These are phyloP conservation scores for Simalia tracyae DNA, from an alignment of 2,797 vertebrate species.

Conservation along the genomic window DNA sequence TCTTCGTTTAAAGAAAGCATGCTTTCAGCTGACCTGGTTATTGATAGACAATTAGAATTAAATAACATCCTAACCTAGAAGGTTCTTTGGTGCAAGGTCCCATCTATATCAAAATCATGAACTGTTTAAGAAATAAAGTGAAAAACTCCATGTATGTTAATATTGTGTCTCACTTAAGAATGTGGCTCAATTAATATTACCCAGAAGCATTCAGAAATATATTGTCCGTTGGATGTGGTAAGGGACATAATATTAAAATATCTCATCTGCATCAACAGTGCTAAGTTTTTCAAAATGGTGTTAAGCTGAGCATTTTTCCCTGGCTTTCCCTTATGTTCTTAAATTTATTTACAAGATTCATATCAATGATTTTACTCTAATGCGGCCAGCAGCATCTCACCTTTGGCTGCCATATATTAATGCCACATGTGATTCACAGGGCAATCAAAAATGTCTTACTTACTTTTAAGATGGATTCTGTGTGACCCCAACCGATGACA, in stretches of 20 bases:
- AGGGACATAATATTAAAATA: constrained; percentile 45
- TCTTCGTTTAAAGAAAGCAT: background rate
- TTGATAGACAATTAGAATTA: constrained; percentile 23
- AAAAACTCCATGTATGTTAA: background rate
- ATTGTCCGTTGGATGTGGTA: constrained; percentile 31
- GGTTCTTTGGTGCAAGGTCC: constrained; percentile 20
- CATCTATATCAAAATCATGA: background rate
- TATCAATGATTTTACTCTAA: constrained; percentile 24
- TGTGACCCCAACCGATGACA: constrained; percentile 50
- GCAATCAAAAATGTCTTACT: constrained; percentile 40
- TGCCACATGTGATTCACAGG: background rate
- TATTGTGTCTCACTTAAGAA: background rate
- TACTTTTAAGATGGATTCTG: constrained; percentile 68
- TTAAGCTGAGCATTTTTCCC: constrained; percentile 56
- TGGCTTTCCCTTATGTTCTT: constrained; percentile 48
- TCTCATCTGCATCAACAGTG: constrained; percentile 52
- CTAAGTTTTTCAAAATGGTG: constrained; percentile 60
- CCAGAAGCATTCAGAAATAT: constrained; percentile 4
- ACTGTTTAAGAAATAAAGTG: background rate
- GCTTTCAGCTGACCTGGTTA: background rate
- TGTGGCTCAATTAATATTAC: constrained; percentile 14
- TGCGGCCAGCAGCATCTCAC: background rate
- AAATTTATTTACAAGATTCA: constrained; percentile 35
- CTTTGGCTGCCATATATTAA: constrained; percentile 11
- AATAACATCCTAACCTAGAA: constrained; percentile 25